Evolutionary conservation across 2,113 vertebrate species (phyloP).

Genomic region (Probosciger aterrimus): DNA sequence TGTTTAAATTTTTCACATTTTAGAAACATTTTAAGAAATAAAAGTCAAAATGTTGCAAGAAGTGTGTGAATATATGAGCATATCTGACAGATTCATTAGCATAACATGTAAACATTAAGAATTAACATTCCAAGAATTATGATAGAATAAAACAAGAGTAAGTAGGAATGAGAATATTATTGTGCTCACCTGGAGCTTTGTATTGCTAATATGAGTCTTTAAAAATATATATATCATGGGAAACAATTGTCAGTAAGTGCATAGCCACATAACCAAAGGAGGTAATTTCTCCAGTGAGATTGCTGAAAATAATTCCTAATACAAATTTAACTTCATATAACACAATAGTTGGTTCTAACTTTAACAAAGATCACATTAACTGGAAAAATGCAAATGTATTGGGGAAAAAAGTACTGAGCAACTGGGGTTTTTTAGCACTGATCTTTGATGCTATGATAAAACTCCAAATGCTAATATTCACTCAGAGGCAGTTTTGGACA

Average conservation of each 20-base stretch:
- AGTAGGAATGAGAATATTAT: background rate
- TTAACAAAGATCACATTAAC: background rate
- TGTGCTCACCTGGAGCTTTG: background rate
- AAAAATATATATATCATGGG: background rate
- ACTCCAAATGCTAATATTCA: background rate
- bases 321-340: background rate
- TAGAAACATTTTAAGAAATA: constrained; percentile 18
- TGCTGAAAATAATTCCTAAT: background rate
- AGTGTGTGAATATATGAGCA: background rate
- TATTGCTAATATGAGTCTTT: background rate
- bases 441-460: background rate
- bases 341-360: background rate
- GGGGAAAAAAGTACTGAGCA: background rate
- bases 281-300: background rate
- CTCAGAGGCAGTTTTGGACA: background rate
- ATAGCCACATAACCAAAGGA: background rate
- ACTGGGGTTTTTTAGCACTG: background rate
- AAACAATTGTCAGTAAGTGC: background rate
- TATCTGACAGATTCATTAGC: constrained; percentile 5
- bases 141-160: background rate
- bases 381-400: background rate
- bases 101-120: background rate
- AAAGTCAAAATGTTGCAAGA: background rate
- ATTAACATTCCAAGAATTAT: background rate
- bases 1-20: background rate